A percentile compares a stretch with the other conserved stretches of the same genome.
These are phyloP conservation scores for Pristionchus fissidentatus DNA, from an alignment of 2,888 invertebrate species.

Conservation along the genomic window DNA sequence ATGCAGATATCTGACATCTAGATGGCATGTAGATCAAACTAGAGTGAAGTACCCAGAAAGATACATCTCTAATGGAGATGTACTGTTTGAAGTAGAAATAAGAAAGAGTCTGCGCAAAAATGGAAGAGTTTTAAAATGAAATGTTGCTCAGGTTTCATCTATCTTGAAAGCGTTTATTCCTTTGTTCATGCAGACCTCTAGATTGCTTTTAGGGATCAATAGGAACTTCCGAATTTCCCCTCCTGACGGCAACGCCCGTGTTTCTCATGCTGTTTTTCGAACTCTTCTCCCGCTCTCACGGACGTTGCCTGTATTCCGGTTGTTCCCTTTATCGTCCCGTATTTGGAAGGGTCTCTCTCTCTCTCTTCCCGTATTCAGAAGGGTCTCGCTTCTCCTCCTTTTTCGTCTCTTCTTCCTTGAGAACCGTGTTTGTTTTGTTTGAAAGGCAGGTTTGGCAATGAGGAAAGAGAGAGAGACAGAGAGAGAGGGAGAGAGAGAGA, in stretches of 20 bases:
- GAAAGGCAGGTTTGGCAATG: slow-evolving; percentile 35
- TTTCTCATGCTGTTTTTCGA: not conserved
- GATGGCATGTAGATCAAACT: too few relatives aligned
- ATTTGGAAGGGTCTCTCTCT: too few relatives aligned
- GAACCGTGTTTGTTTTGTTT: not conserved
- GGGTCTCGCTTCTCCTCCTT: not conserved
- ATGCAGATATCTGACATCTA: not conserved
- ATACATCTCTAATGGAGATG: too few relatives aligned
- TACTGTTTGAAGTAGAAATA: too few relatives aligned
- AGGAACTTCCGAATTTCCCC: not conserved
- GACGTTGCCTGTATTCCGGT: not conserved
- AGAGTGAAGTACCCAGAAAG: too few relatives aligned
- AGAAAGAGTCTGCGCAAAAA: too few relatives aligned
- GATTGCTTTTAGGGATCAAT: not conserved
- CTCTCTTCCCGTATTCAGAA: not conserved
- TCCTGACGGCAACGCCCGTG: not conserved
- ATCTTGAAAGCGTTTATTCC: too few relatives aligned
- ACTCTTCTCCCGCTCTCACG: not conserved
- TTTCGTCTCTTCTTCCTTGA: slow-evolving; percentile 3
- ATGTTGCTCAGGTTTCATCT: too few relatives aligned
- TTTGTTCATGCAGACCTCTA: not conserved
- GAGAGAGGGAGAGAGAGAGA: not conserved
- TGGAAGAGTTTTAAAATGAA: too few relatives aligned
- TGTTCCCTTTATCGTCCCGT: too few relatives aligned
- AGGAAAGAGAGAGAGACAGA: slow-evolving; percentile 9